A percentile compares a stretch with the other conserved stretches of the same genome.
Conservation (phyloP, 1,140 invertebrate species). For the Stegodyphus mimosarum region DNA sequence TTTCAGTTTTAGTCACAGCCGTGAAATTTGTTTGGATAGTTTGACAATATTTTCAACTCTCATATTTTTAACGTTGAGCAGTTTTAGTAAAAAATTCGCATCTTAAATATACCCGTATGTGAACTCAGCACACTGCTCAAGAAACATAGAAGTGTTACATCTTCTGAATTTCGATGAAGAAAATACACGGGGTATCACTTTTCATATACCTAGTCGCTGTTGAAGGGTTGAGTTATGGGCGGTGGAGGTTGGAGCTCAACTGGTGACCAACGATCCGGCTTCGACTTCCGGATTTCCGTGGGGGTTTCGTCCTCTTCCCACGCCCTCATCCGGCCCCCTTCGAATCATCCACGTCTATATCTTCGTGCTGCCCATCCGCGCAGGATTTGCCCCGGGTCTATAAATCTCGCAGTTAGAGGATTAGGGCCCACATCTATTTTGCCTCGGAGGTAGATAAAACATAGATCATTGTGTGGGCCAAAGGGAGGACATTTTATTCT, state of each 20-base stretch:
- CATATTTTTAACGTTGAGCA: too few relatives aligned
- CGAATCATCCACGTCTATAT: conserved; percentile 41
- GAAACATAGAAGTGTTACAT: too few relatives aligned
- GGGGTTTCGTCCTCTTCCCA: not conserved
- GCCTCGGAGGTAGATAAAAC: conserved; percentile 29
- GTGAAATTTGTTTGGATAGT: too few relatives aligned
- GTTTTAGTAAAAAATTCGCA: too few relatives aligned
- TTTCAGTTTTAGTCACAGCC: too few relatives aligned
- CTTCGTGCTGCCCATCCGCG: not conserved
- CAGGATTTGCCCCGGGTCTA: conserved; percentile 40
- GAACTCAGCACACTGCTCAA: too few relatives aligned
- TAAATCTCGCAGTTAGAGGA: conserved; percentile 54
- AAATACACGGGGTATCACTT: not conserved
- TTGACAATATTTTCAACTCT: too few relatives aligned
- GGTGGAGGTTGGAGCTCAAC: conserved; percentile 29
- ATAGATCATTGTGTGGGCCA: conserved; percentile 39
- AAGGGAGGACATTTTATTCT: conserved; percentile 10
- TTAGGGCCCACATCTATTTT: conserved; percentile 46
- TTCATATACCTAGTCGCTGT: not conserved
- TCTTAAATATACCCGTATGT: too few relatives aligned
- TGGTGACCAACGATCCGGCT: conserved; percentile 49
- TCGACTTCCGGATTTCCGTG: conserved; percentile 46
- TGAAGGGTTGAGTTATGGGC: conserved; percentile 55
- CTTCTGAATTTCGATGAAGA: too few relatives aligned
- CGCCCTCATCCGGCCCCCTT: not conserved